Conservation (phyloP, 2,797 vertebrate species). For the Pempheris klunzingeri region DNA sequence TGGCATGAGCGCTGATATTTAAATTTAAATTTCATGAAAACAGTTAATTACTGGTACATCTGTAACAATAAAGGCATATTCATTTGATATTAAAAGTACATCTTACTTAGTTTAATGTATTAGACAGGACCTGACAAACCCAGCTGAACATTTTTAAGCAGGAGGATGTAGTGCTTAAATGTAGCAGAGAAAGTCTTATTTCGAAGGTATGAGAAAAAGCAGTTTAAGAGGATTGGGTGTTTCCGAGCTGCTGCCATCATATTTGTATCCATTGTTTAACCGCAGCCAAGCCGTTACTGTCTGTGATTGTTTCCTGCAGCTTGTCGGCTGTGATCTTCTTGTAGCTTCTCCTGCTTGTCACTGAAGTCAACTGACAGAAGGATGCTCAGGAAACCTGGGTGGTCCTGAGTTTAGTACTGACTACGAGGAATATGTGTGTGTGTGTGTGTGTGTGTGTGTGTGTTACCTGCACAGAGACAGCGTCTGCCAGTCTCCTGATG, state of each 20-base stretch:
- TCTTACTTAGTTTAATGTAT: too few species aligned
- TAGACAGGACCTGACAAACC: neutral
- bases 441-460: conserved; percentile 9
- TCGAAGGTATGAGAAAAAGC: neutral
- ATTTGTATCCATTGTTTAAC: neutral
- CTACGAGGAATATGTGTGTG: neutral
- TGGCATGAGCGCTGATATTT: neutral
- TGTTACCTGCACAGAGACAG: conserved; percentile 78
- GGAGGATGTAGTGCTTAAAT: neutral
- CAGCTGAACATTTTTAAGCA: neutral
- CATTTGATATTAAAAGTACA: too few species aligned
- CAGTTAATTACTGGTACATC: neutral
- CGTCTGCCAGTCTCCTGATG: conserved; percentile 87
- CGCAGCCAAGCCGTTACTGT: conserved; percentile 12
- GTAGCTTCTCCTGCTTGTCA: neutral
- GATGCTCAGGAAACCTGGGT: neutral
- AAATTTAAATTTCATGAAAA: too few species aligned
- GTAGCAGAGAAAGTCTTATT: neutral
- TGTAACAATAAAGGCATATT: too few species aligned
- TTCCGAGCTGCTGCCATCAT: neutral
- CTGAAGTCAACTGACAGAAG: conserved; percentile 5
- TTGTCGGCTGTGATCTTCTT: neutral
- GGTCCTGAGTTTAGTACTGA: neutral
- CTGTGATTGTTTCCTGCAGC: neutral
- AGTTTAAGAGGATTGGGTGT: neutral